These are phyloP conservation scores for Ecdyonurus torrentis DNA, from an alignment of 2,888 invertebrate species.

Conservation along the genomic window DNA sequence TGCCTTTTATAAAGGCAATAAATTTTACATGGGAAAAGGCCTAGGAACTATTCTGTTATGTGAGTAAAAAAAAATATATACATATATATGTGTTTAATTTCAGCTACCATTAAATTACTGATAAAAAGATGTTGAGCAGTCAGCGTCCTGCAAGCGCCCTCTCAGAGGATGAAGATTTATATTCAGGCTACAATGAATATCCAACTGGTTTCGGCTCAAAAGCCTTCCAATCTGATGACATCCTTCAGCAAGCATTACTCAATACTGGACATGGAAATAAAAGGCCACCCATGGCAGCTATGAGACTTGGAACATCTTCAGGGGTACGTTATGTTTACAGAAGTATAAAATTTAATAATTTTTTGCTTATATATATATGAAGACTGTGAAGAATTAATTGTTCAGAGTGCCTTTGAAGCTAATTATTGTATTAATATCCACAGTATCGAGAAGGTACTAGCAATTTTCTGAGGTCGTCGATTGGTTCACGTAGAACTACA, in stretches of 20 bases:
- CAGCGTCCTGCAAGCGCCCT: neutral
- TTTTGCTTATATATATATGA: neutral
- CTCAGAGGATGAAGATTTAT: conserved; percentile 42
- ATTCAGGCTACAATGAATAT: conserved; percentile 49
- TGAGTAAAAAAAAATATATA: no score
- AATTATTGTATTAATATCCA: neutral
- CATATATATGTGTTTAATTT: no score
- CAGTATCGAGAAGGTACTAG: conserved; percentile 25
- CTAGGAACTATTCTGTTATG: no score
- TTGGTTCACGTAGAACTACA: conserved; percentile 20
- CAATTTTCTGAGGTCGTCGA: conserved; percentile 23
- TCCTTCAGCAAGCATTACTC: conserved; percentile 46
- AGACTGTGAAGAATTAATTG: neutral
- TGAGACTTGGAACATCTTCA: conserved; percentile 36
- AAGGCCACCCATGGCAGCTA: conserved; percentile 19
- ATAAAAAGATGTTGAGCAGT: neutral
- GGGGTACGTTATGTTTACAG: conserved; percentile 27
- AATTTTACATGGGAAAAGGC: no score
- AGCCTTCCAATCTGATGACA: conserved; percentile 51
- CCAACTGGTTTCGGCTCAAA: conserved; percentile 46
- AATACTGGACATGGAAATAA: neutral
- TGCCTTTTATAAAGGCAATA: no score
- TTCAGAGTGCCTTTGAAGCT: no score
- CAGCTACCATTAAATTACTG: no score
- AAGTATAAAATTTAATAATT: conserved; percentile 3